Evolutionary conservation across 2,113 vertebrate species (phyloP), one percentile per base, ranked within the genome.

Genomic region (Gallinago paraguaiae): DNA sequence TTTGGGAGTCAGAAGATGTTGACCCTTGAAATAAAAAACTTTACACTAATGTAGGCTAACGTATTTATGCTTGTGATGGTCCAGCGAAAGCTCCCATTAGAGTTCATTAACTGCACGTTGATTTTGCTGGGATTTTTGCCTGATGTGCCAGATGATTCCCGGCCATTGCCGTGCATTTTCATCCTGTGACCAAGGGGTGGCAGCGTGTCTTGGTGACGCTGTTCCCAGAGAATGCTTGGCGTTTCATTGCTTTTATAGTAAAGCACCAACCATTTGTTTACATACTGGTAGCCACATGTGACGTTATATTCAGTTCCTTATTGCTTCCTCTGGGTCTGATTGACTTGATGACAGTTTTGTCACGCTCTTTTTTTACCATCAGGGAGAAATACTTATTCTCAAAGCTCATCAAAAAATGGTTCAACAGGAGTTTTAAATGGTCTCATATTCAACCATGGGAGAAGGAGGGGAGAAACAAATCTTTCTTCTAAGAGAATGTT

Each of bases 171-270:
- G 2, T 89, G 83, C 65, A 8, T 85, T 96, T 95, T 22, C 88
- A 24, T 37, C 16, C 41, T 37, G 19, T 92, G 86, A 72, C 95
- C 96, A 20, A 97, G 45, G 92, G 95, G 83, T 97, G 96, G 96
- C 96, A 96, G 91, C 35, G 37, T 78, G 48, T 59, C n/a, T 80
- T 91, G 95, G 12, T 72, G 13, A 4, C 83, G 2, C 7, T 1
- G 30, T 16, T 90, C 51, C 35, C 9, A 0, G 19, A 48, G 56
- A 87, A 15, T 0, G 0, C 25, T 46, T 57, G 37, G 41, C 53
- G 30, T 88, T 27, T n/a, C 63, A 7, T 50, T 17, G 22, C 33
- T 70, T 57, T 70, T 7, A 0, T 8, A 61, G 45, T n/a, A 33
- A 67, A 76, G 22, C 39, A 75, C 41, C 50, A 20, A 15, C 24